Base-by-base conservation (phyloP, 2,113 vertebrate species). In the Girardinichthys multiradiatus region DNA sequence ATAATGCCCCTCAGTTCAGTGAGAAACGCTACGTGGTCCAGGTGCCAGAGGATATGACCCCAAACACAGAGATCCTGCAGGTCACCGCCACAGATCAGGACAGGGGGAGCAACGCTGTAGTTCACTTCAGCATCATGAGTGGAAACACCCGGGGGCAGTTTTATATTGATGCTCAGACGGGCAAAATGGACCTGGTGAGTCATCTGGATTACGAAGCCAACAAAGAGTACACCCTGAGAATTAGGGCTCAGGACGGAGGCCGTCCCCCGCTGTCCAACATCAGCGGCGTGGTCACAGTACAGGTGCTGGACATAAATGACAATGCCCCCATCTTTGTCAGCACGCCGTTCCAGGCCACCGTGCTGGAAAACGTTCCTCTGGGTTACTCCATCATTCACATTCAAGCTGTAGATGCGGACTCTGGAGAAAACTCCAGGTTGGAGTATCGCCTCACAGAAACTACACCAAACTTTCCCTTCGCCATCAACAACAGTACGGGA, bases 101-200 rank as follows among this genome's bases (percentile, higher is more conserved):
- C 91, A 93, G 94, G 60, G 96, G 97, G 9, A 96, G 94, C 90
- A 99, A 98, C 0, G 96, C 97, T 0, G 73, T 96, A 2, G 96
- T 99, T 28, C 97, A 99, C 82, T 99, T 98, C 68, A 98, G 97
- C 93, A 98, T 99, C 79, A 96, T 99, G 95, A 98, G 98, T 0
- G 98, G 98, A 21, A 99, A 99, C 70, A 96, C 95, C 7, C 93
- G 96, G 0, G 97, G 98, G 0, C 98, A 98, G 90, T 99, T 99
- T 78, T 98, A 98, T 76, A 95, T 99, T 1, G 97, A 99, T 0
- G 96, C 97, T 0, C 97, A 97, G 90, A 97, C 95, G 0, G 98
- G 97, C 0, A 94, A 93, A 13, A 90, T 99, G 84, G 97, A 98
- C 11, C 93, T 98, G 1, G 94, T 98, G 58, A 96, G 94, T 73